Base-by-base conservation (phyloP, 2,113 vertebrate genomes). In the Peromyscus leucopus region DNA sequence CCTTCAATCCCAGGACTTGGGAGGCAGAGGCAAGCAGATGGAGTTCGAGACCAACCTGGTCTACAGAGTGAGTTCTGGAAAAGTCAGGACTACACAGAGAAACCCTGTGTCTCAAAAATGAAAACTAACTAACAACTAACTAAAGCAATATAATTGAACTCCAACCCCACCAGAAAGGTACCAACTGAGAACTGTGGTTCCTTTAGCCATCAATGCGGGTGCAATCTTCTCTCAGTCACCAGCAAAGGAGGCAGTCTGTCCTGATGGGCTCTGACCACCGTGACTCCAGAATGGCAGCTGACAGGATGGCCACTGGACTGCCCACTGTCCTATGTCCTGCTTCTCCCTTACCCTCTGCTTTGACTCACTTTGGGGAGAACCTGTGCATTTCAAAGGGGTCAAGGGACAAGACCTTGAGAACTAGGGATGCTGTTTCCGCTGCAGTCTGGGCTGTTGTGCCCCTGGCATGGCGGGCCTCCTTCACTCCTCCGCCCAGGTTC, bases 131-230 rank as follows among this genome's bases (percentile, higher is more conserved):
- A 79, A 72, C 1, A 79, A 72, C 1, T 42, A 76, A 55, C n/a
- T 7, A 82, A 90, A 89, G 26, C 42, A 55, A 86, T 12, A 80
- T 59, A 11, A 65, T 82, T 75, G 91, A 93, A 87, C 90, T 92
- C 13, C 22, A 92, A 57, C 13, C 26, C n/a, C 22, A 86, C 76
- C 16, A 48, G 90, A 92, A 91, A 82, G 42, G 71, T 48, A 39
- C 21, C 42, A 91, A 31, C 31, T 89, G 31, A 82, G 92, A 96
- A 80, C 36, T 46, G 89, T 51, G 24, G 31, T 42, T 89, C 2
- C 67, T 78, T 96, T 10, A 59, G 36, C 63, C 63, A 28, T 65
- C 57, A 46, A 90, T 72, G 33, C 63, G 84, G 88, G 36, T 39
- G 2, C 28, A 11, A 1, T 85, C 36, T 57, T 39, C 48, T 48